Base-by-base conservation (phyloP, 1,140 invertebrate species). In the Listronotus bonariensis region DNA sequence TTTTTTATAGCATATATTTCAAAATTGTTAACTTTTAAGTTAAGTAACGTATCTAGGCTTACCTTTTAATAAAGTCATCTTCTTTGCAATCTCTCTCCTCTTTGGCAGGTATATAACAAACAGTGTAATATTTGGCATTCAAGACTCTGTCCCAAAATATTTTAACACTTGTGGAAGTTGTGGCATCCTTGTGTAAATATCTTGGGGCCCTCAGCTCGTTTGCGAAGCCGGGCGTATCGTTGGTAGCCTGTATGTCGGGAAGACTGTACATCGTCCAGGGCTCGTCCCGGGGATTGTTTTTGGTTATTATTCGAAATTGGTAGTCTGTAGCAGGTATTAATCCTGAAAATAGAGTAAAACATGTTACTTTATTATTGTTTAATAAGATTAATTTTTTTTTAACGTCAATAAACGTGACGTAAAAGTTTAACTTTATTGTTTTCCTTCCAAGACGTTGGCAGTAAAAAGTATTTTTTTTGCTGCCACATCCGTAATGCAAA, bases 31-130 rank as follows among this genome's bases (percentile, higher is more conserved):
- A 26, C 20, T 26, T 5, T 5, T 26, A 26, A 26, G 20, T 26
- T 3, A 26, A 26, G 20, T 26, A 26, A 26, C 1, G 26, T 18
- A 6, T 54, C 5, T n/a, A 0, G n/a, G n/a, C 9, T 38, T 62
- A 79, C 77, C 77, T 79, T 62, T 72, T 70, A 7, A 79, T 57
- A 40, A 77, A 76, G 38, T 60, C 75, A 15, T 46, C 53, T 1
- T 70, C 59, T 12, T 68, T 64, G 46, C 70, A 74, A 6, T 65
- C 54, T 12, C 45, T 70, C 18, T 62, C 72, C 42, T 69, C 54
- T 20, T 68, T 54, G 15, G 53, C 45, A 31, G 64, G 58, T 36
- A 62, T 36, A 43, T 62, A 71, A 59, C 71, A 72, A 32, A 76
- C 57, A 5, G 42, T 67, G 36, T 68, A 73, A 61, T 53, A 76